phyloP scores from a whole-genome alignment of 2,113 vertebrate genomes.

The Pseudopipra pipra region DNA sequence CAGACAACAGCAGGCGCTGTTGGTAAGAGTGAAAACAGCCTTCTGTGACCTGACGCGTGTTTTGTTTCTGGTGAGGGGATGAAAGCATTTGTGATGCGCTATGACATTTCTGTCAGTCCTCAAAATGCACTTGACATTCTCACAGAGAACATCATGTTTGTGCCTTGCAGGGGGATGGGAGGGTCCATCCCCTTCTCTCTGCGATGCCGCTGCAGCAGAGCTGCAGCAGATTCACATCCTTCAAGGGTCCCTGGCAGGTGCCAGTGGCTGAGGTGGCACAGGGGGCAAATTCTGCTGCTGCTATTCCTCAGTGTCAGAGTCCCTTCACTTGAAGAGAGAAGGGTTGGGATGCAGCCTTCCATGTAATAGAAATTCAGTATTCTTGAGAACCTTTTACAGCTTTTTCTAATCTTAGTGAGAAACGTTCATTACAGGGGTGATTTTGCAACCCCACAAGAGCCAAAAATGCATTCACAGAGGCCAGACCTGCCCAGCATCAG shows the following conservation, averaged over 20 bases:
- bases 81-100: neutral
- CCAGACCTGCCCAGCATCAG: neutral
- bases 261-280: neutral
- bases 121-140: neutral
- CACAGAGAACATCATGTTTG: neutral
- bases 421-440: neutral
- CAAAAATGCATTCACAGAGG: neutral
- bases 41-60: slow-evolving; percentile 35
- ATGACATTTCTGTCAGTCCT: slow-evolving; percentile 19
- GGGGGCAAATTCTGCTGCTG: neutral
- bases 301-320: neutral
- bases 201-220: neutral
- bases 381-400: neutral
- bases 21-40: neutral
- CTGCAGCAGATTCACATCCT: neutral
- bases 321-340: neutral
- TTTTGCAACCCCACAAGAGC: neutral
- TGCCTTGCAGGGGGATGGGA: neutral
- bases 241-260: accelerated
- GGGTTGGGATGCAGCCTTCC: neutral
- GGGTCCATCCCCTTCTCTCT: neutral
- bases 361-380: neutral
- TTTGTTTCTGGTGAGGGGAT: slow-evolving; percentile 38
- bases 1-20: slow-evolving; percentile 4
- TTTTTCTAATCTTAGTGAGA: neutral